A percentile compares a stretch with the other conserved stretches of the same genome.
These are phyloP conservation scores for Hemibagrus wyckioides DNA, from an alignment of 2,113 vertebrate species.

Conservation along the genomic window DNA sequence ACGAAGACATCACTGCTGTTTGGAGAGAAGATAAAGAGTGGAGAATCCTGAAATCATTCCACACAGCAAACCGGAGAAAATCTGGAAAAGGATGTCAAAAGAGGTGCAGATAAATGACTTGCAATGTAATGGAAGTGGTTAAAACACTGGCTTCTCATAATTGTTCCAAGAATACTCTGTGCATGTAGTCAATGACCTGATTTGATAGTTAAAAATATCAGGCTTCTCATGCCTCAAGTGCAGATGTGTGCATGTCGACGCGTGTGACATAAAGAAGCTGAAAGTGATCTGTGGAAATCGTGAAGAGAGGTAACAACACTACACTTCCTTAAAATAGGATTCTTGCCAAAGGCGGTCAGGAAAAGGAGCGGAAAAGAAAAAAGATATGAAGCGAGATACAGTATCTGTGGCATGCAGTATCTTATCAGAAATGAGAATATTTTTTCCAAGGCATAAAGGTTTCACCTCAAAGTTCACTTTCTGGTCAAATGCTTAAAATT, in stretches of 20 bases:
- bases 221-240: conserved; percentile 37
- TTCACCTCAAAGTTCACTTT: neutral
- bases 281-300: conserved; percentile 48
- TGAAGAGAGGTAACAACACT: conserved; percentile 29
- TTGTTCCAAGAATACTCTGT: conserved; percentile 49
- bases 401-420: neutral
- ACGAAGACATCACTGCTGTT: conserved; percentile 6
- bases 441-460: neutral
- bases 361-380: conserved; percentile 32
- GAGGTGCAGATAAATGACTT: conserved; percentile 19
- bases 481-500: too few relatives aligned
- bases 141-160: conserved; percentile 37
- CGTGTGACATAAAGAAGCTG: conserved; percentile 58
- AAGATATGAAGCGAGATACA: neutral
- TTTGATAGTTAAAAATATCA: conserved; percentile 34
- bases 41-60: neutral
- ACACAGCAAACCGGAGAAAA: neutral
- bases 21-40: neutral
- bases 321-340: conserved; percentile 58
- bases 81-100: conserved; percentile 5
- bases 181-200: conserved; percentile 55
- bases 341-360: conserved; percentile 56
- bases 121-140: conserved; percentile 7
- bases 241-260: conserved; percentile 46
- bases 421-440: neutral